These are phyloP conservation scores for Tachysurus fulvidraco DNA, from an alignment of 2,113 vertebrate genomes.

Conservation along the genomic window DNA sequence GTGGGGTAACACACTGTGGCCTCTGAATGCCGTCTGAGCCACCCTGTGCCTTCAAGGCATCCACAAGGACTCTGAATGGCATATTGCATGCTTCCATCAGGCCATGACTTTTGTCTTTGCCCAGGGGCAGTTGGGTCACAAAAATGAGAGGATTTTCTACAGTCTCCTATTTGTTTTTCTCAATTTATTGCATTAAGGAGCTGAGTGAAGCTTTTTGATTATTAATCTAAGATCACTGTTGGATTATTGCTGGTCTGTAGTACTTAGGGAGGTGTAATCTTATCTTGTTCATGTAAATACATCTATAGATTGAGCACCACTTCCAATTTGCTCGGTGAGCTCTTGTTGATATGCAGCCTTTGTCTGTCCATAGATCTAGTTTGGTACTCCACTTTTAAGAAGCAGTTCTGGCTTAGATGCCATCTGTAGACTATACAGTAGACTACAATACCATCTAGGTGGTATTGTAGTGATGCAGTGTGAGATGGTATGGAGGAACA, in stretches of 20 bases:
- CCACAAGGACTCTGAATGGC: slow-evolving; percentile 11
- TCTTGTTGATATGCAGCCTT: neutral
- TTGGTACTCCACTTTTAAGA: slow-evolving; percentile 15
- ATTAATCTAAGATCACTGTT: neutral
- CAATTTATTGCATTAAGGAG: neutral
- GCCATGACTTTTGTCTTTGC: slow-evolving; percentile 12
- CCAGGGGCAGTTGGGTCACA: neutral
- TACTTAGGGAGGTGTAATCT: neutral
- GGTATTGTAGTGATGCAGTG: neutral
- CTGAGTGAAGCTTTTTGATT: neutral
- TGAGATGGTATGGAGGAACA: too few species aligned
- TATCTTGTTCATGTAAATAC: neutral
- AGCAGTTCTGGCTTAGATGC: neutral
- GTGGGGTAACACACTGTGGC: slow-evolving; percentile 1
- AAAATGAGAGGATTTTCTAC: neutral
- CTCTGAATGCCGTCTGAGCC: neutral
- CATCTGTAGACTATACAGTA: neutral
- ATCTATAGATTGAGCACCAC: neutral
- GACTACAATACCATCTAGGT: too few species aligned
- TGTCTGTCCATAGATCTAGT: neutral
- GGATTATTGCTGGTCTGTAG: neutral
- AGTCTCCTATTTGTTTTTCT: neutral
- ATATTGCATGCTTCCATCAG: slow-evolving; percentile 16
- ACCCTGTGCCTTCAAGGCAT: neutral
- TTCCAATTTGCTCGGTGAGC: neutral